These are phyloP conservation scores for Buphagus erythrorhynchus DNA, from an alignment of 2,797 vertebrate species.

Conservation along the genomic window DNA sequence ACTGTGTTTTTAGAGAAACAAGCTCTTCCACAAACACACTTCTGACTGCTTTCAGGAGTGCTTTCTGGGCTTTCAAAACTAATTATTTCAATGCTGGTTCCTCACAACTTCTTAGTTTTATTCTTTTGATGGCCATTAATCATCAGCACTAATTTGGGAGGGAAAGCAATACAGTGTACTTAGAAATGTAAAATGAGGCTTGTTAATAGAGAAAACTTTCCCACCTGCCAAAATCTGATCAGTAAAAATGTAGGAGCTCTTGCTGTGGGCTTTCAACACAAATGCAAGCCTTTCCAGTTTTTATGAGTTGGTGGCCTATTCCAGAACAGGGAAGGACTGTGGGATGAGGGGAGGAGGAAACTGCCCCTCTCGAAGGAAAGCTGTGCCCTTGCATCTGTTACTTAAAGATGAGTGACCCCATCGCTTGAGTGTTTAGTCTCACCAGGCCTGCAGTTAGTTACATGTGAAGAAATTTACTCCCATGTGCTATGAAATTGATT, in stretches of 20 bases:
- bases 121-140: neutral
- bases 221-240: neutral
- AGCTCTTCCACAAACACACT: neutral
- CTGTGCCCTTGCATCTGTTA: neutral
- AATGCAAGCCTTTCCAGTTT: neutral
- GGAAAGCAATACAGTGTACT: neutral
- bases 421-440: neutral
- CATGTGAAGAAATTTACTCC: neutral
- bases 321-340: neutral
- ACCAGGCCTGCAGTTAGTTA: neutral
- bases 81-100: neutral
- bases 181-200: neutral
- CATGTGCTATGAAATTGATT: neutral
- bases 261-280: neutral
- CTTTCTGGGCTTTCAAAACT: neutral
- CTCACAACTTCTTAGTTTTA: neutral
- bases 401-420: neutral
- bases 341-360: neutral
- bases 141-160: neutral
- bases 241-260: neutral
- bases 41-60: neutral
- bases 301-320: neutral
- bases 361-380: neutral
- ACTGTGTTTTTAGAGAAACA: neutral
- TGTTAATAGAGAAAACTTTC: neutral